Conservation (phyloP, 2,888 invertebrate species). For the Monoplex corrugatus region DNA sequence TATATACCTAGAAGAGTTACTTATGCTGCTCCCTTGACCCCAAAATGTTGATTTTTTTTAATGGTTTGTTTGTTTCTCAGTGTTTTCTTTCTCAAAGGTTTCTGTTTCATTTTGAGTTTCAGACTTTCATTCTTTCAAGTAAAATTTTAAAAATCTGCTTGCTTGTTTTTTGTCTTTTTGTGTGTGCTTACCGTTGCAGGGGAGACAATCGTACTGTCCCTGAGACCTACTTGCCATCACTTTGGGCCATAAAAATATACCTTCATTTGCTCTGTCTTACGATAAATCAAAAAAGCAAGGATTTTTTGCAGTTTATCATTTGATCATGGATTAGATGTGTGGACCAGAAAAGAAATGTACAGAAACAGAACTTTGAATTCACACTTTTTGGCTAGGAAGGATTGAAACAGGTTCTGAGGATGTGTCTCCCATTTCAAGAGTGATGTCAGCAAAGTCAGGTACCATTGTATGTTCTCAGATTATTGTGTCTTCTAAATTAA, state of each 20-base stretch:
- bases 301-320: no score
- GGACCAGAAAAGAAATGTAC: no score
- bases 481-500: no score
- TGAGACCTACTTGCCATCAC: not conserved
- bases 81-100: not conserved
- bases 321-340: no score
- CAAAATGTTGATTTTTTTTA: not conserved
- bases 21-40: not conserved
- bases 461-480: no score
- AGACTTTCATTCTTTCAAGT: not conserved
- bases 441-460: no score
- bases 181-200: not conserved
- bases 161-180: not conserved
- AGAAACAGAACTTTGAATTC: no score
- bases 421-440: no score
- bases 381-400: no score
- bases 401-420: no score
- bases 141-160: no score
- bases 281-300: no score
- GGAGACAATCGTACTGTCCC: not conserved
- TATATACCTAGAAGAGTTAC: not conserved
- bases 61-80: not conserved
- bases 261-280: not conserved
- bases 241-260: not conserved
- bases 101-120: not conserved